Evolutionary conservation across 2,888 invertebrate species (phyloP).

Genomic region (Allophyes oxyacanthae): DNA sequence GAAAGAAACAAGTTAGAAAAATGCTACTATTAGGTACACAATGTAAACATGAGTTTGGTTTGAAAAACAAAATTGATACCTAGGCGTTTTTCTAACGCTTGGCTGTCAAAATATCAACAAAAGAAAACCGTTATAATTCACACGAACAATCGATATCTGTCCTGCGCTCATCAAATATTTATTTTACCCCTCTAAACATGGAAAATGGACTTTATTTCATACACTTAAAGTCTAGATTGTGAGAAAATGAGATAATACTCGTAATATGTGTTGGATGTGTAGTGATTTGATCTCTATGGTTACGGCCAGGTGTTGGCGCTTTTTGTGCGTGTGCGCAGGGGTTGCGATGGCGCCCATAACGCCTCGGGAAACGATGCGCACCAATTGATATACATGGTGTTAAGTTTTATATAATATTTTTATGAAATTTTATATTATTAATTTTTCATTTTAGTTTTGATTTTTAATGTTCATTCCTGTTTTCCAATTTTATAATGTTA

Average conservation of each 20-base stretch:
- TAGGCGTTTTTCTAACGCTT: constrained; percentile 42
- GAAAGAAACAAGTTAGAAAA: constrained; percentile 27
- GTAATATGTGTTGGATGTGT: constrained; percentile 64
- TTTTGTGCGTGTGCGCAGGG: constrained; percentile 68
- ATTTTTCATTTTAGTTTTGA: background rate
- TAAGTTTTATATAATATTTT: too few species aligned
- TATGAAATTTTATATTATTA: background rate
- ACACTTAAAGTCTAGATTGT: constrained; percentile 1
- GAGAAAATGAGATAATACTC: constrained; percentile 8
- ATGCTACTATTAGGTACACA: constrained; percentile 21
- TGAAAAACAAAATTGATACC: constrained; percentile 34
- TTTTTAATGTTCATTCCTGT: too few species aligned
- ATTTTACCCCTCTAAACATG: background rate
- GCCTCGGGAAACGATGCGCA: constrained; percentile 52
- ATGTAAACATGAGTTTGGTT: constrained; percentile 7
- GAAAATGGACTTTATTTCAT: constrained; percentile 42
- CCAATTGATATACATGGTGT: constrained; percentile 69
- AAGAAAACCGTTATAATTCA: constrained; percentile 79
- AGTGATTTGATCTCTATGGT: constrained; percentile 88
- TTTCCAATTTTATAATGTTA: too few species aligned
- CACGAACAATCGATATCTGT: constrained; percentile 66
- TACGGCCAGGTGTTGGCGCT: constrained; percentile 84
- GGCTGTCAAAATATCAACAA: constrained; percentile 63
- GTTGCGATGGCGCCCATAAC: constrained; percentile 70
- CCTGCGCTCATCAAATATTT: constrained; percentile 66